Conservation (phyloP, 2,113 vertebrate genomes). For the Prolemur simus region DNA sequence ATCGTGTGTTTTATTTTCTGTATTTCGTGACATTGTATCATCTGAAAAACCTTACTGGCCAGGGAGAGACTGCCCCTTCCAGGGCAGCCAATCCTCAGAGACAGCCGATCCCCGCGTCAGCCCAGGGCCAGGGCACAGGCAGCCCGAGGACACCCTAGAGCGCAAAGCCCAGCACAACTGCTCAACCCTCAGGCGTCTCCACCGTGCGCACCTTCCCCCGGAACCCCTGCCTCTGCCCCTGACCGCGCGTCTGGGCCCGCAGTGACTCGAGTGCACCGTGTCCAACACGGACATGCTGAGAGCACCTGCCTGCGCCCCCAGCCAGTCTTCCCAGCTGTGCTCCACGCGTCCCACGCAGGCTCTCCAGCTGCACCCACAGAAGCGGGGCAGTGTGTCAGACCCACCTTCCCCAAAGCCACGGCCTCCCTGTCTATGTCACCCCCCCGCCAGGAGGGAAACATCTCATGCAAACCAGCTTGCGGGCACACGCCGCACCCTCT, state of each 20-base stretch:
- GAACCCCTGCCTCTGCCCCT: neutral
- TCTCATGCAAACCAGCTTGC: neutral
- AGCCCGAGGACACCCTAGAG: neutral
- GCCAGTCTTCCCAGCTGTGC: neutral
- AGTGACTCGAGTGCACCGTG: neutral
- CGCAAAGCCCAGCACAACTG: neutral
- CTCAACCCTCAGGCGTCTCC: no score
- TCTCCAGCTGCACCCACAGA: neutral
- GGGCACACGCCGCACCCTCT: neutral
- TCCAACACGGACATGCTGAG: accelerated
- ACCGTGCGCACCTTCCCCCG: no score
- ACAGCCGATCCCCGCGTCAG: no score
- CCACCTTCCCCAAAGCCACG: neutral
- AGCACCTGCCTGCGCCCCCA: neutral
- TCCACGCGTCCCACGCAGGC: accelerated
- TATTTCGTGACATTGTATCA: neutral
- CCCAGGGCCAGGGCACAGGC: neutral
- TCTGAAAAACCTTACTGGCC: neutral
- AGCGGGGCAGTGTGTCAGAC: neutral
- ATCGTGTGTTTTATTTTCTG: neutral
- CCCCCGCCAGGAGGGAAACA: neutral
- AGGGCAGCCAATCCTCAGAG: neutral
- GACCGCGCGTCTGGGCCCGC: no score
- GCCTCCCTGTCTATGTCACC: neutral
- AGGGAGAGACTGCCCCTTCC: neutral